Evolutionary conservation across 1,140 invertebrate genomes (phyloP), one percentile per base, ranked within the genome.

Genomic region (Drosophila obscura): DNA sequence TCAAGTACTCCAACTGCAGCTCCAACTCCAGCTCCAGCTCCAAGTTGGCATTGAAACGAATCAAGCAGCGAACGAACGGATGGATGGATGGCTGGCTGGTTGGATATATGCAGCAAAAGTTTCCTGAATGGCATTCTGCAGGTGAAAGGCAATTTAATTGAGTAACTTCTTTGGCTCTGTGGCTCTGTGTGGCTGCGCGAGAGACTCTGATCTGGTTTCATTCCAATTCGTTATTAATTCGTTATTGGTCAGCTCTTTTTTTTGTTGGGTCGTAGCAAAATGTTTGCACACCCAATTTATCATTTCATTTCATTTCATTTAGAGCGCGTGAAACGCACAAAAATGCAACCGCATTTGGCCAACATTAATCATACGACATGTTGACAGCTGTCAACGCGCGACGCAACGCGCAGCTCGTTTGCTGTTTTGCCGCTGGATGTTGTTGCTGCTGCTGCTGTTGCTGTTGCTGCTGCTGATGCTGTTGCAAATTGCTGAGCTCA

Each of bases 351-450:
- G 72, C 72, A 83, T 68, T 87, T 80, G 79, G 63, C 53, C 66
- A 68, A 67, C 82, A 90, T 90, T 90, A 90, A 81, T 90, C 88
- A 90, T 90, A 82, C 68, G 87, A 80, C 85, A 78, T 65, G 77
- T 84, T 90, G 88, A 90, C 88, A 84, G 77, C 77, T 87, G 79
- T 87, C 82, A 90, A 66, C 82, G 69, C 68, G 56, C 66, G 56
- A 11, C 35, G 35, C 35, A 8, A 35, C 8, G 9, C 31, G 0
- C 59, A 52, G 31, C 39, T 67, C 7, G 35, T 41, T 49, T 48
- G 24, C 50, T 41, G 22, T 51, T 41, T 51, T 41, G 45, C 46
- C 58, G 19, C 15, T 68, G 56, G 63, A 35, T 48, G 59, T 59
- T 77, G 56, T 46, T 74, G 69, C 56, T 49, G 44, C 49, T 48